Conservation (phyloP, 2,113 vertebrate species). For the Athene cunicularia region DNA sequence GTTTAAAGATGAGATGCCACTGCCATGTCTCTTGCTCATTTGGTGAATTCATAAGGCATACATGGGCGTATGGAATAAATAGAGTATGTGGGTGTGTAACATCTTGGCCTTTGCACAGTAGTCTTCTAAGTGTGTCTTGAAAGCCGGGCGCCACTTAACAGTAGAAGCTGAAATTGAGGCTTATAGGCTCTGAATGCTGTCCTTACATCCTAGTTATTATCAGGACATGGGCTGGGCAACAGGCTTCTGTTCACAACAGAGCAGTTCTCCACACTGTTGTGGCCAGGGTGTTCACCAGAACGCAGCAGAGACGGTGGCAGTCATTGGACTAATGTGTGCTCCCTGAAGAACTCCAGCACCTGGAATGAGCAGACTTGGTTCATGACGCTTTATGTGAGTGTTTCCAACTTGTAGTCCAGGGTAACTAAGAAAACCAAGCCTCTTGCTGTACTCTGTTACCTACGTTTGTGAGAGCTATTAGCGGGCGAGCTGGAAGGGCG, state of each 20-base stretch:
- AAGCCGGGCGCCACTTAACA: neutral
- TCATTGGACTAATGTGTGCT: neutral
- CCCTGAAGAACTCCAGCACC: neutral
- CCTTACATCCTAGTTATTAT: neutral
- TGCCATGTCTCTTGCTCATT: neutral
- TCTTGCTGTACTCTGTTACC: rapidly evolving
- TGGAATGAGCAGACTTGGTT: rapidly evolving
- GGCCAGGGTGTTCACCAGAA: rapidly evolving
- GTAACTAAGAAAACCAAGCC: rapidly evolving
- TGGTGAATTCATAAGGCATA: neutral
- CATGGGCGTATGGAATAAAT: rapidly evolving
- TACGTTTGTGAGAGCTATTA: rapidly evolving
- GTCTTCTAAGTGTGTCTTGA: neutral
- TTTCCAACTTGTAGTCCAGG: neutral
- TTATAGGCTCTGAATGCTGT: neutral
- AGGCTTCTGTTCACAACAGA: neutral
- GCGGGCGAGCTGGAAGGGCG: rapidly evolving
- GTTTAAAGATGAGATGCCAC: neutral
- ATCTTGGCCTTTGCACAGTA: neutral
- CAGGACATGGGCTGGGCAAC: rapidly evolving
- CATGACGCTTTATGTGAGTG: rapidly evolving
- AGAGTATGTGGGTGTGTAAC: neutral
- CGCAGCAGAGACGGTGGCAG: rapidly evolving
- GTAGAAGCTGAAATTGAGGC: neutral
- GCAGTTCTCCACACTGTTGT: neutral